A percentile compares a stretch with the other conserved stretches of the same genome.
Conservation (phyloP, 2,113 vertebrate genomes). For the Lepus americanus region DNA sequence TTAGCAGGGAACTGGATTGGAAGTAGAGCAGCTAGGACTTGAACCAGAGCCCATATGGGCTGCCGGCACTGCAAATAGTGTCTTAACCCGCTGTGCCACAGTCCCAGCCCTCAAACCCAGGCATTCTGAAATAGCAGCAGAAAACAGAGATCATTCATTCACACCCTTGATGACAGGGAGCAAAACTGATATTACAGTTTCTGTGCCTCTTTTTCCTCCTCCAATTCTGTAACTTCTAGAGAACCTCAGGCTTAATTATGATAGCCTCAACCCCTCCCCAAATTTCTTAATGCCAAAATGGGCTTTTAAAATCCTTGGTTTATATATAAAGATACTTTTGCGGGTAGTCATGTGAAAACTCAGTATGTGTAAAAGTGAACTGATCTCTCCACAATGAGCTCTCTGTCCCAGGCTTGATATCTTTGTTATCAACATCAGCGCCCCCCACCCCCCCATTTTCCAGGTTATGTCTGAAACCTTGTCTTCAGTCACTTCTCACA, state of each 20-base stretch:
- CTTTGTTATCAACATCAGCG: neutral
- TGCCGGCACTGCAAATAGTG: too few species aligned
- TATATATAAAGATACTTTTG: neutral
- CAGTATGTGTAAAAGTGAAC: neutral
- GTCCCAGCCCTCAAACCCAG: neutral
- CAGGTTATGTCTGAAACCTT: neutral
- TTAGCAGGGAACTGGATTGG: too few species aligned
- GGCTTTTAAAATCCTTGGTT: neutral
- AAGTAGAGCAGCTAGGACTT: too few species aligned
- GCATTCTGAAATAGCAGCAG: neutral
- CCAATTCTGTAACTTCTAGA: neutral
- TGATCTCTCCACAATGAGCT: neutral
- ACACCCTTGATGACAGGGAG: neutral
- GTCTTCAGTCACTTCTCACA: neutral
- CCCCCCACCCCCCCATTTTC: neutral
- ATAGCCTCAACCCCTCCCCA: neutral
- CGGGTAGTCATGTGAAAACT: neutral
- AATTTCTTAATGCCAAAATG: neutral
- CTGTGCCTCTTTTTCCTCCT: neutral
- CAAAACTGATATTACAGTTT: conserved; percentile 33
- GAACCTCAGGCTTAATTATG: conserved; percentile 25
- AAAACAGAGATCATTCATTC: neutral
- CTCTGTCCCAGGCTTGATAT: neutral
- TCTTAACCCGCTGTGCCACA: too few species aligned
- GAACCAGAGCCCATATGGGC: too few species aligned